A percentile compares a stretch with the other conserved stretches of the same genome.
Evolutionary conservation across 2,113 vertebrate species (phyloP).

Genomic region (Climacteris rufus): DNA sequence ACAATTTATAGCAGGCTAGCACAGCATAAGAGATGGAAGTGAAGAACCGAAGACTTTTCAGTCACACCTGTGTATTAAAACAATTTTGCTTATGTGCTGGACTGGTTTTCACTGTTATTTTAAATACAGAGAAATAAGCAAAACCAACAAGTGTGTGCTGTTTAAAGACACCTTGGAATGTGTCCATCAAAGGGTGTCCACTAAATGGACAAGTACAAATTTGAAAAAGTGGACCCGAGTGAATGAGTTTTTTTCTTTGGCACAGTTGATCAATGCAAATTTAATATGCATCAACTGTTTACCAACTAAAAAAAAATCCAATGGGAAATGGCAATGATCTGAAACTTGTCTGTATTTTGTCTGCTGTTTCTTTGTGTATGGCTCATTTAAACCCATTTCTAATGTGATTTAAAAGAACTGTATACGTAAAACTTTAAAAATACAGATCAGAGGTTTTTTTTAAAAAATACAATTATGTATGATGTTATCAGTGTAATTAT

Average conservation of each 20-base stretch:
- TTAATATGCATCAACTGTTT: not conserved
- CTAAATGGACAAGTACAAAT: not conserved
- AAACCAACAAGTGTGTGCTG: not conserved
- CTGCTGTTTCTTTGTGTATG: not conserved
- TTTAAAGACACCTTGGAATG: not conserved
- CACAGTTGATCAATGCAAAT: not conserved
- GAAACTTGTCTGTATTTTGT: not conserved
- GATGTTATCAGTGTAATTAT: not conserved
- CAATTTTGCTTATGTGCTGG: not conserved
- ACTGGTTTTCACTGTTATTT: not conserved
- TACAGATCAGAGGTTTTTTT: not conserved
- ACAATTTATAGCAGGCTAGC: not conserved
- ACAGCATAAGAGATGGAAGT: not conserved
- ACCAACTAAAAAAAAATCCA: not conserved
- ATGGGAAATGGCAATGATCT: not conserved
- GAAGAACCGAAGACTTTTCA: not conserved
- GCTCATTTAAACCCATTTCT: not conserved
- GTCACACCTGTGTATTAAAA: not conserved
- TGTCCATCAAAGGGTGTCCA: not conserved
- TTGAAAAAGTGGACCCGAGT: not conserved
- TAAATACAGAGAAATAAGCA: not conserved
- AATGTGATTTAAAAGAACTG: not conserved
- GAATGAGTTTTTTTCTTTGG: not conserved
- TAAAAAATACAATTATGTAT: not conserved
- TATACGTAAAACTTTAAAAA: not conserved